Base-by-base conservation (phyloP, 2,797 vertebrate species). In the Centroberyx gerrardi region DNA sequence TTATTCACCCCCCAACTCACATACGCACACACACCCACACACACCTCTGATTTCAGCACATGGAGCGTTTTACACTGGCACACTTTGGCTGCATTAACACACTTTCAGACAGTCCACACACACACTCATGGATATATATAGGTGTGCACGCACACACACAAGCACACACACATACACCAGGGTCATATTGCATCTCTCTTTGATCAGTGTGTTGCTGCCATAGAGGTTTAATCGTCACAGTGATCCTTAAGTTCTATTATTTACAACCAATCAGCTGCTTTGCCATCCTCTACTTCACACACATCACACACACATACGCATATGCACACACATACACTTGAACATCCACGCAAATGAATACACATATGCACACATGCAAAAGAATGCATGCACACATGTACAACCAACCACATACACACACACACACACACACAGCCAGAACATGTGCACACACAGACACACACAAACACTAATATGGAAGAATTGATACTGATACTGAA, bases 1-100 rank as follows among this genome's bases (percentile, higher is more conserved):
- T 96, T 96, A 96, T 96, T 95, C 94, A 95, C 91, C 91, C 89
- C 72, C 85, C 74, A 80, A 92, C 88, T 90, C 88, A 82, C 85
- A 91, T 88, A 92, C 13, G 17, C 63, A 69, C 49, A 56, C 49
- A n/a, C 55, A 69, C 61, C 68, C 74, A 77, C 78, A 78, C 75
- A 78, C 77, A 82, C 78, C 56, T 87, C 66, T 78, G 76, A 82
- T 87, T 76, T 69, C 48, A 74, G 69, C 70, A 73, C 75, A 87
- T 80, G 62, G 59, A 73, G 66, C 29, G 51, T 28, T 54, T 67
- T 66, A 54, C 52, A 67, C 52, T 40, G 52, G 62, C 65, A 73
- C 56, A 83, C 67, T 78, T 80, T 73, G 48, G 62, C n/a, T 68
- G 59, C 56, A 42, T 75, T 76, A 62, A 69, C 55, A 68, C 68